Conservation (phyloP, 1,140 invertebrate species). For the Thereuonema tuberculata region DNA sequence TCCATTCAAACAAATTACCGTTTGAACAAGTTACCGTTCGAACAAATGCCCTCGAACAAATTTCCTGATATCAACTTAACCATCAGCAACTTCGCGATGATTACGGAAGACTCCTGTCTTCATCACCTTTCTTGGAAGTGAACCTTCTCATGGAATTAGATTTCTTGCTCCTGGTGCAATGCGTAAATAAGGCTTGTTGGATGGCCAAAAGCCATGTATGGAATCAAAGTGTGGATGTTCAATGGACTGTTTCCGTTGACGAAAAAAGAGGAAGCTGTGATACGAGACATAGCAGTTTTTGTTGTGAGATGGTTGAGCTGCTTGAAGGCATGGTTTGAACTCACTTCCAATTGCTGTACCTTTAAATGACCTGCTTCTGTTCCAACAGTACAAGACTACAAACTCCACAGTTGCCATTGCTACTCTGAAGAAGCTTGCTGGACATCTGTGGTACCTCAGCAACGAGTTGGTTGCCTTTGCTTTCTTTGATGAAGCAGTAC, state of each 20-base stretch:
- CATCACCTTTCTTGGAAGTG: constrained; percentile 30
- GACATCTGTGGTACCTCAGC: constrained; percentile 26
- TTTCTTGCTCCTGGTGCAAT: constrained; percentile 27
- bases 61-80: too few species aligned
- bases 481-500: constrained; percentile 25
- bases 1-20: too few species aligned
- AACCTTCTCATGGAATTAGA: constrained; percentile 21
- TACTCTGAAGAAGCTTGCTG: constrained; percentile 21
- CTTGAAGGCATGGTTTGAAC: constrained; percentile 22
- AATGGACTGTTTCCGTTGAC: constrained; percentile 22
- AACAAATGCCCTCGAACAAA: too few species aligned
- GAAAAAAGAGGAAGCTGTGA: constrained; percentile 19
- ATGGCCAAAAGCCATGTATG: constrained; percentile 30
- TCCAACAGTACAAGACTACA: constrained; percentile 20
- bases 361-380: constrained; percentile 22
- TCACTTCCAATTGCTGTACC: constrained; percentile 19
- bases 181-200: constrained; percentile 29
- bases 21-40: too few species aligned
- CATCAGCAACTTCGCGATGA: constrained; percentile 21
- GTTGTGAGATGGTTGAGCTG: constrained; percentile 21
- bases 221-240: constrained; percentile 30
- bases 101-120: constrained; percentile 30
- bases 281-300: constrained; percentile 24
- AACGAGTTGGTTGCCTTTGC: constrained; percentile 21
- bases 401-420: constrained; percentile 19